A percentile compares a stretch with the other conserved stretches of the same genome.
Evolutionary conservation across 1,140 invertebrate species (phyloP).

Genomic region (Brachionus asplanchnoidis): DNA sequence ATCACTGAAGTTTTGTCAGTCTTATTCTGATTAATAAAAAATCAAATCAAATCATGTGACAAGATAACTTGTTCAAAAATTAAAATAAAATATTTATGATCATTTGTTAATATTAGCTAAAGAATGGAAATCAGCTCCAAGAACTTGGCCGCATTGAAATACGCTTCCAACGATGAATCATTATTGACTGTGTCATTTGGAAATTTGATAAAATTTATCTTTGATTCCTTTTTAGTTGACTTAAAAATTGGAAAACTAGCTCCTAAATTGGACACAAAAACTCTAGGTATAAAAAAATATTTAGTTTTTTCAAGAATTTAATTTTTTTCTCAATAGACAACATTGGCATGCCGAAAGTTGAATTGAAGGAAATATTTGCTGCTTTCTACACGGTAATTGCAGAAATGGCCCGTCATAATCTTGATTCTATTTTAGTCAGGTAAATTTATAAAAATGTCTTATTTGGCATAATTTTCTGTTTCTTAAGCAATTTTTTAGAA

Average conservation of each 20-base stretch:
- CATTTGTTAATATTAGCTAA: not conserved
- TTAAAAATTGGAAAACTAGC: not conserved
- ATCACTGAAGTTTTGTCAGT: not conserved
- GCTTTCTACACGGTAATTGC: not conserved
- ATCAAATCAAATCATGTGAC: not conserved
- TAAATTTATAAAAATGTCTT: not conserved
- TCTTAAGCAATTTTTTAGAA: slow-evolving; percentile 20
- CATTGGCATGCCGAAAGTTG: not conserved
- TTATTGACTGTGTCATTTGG: not conserved
- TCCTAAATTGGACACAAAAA: slow-evolving; percentile 3
- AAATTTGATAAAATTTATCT: not conserved
- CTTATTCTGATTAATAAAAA: not conserved
- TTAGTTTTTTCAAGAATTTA: not conserved
- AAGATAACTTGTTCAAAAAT: not conserved
- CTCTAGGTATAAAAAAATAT: not conserved
- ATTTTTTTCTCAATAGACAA: not conserved
- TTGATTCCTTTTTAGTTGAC: not conserved
- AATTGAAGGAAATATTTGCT: slow-evolving; percentile 7
- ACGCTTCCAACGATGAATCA: not conserved
- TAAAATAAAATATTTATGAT: not conserved
- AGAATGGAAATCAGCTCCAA: slow-evolving; percentile 9
- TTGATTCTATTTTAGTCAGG: not conserved
- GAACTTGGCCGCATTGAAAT: not conserved
- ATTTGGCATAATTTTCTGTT: not conserved
- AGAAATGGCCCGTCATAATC: slow-evolving; percentile 1